Percentiles rank a stretch among this genome's conserved stretches.
Evolutionary conservation across 2,888 invertebrate species (phyloP).

Genomic region (Dryobotodes eremita): DNA sequence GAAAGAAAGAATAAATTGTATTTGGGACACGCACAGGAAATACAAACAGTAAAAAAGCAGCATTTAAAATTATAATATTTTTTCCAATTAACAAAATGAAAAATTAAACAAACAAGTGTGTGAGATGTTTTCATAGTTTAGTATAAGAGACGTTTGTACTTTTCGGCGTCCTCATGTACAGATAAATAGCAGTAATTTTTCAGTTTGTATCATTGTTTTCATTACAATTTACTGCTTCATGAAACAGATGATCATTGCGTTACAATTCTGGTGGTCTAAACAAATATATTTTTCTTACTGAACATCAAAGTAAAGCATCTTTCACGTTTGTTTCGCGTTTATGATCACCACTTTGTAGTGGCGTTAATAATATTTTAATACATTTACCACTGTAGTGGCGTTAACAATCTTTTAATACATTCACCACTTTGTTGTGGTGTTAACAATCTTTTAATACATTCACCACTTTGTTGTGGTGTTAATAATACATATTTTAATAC

Average conservation of each 20-base stretch:
- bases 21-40: too few relatives aligned
- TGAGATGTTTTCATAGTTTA: too few relatives aligned
- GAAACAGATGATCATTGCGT: neutral
- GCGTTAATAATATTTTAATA: neutral
- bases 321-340: conserved; percentile 18
- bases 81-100: too few relatives aligned
- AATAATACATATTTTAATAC: too few relatives aligned
- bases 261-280: conserved; percentile 33
- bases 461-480: conserved; percentile 6
- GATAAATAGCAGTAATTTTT: neutral
- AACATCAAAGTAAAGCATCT: conserved; percentile 37
- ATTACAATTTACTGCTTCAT: neutral
- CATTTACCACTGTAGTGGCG: conserved; percentile 11
- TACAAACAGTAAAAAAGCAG: too few relatives aligned
- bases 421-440: conserved; percentile 6
- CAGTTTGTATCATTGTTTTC: neutral
- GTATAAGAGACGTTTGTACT: too few relatives aligned
- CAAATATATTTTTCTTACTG: conserved; percentile 28
- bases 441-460: neutral
- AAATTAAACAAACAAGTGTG: too few relatives aligned
- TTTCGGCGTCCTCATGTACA: neutral
- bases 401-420: neutral
- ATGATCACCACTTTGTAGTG: conserved; percentile 3
- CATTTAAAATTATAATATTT: too few relatives aligned
- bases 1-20: too few relatives aligned